Evolutionary conservation across 1,140 invertebrate species (phyloP).

Genomic region (Macrostomum lignano): DNA sequence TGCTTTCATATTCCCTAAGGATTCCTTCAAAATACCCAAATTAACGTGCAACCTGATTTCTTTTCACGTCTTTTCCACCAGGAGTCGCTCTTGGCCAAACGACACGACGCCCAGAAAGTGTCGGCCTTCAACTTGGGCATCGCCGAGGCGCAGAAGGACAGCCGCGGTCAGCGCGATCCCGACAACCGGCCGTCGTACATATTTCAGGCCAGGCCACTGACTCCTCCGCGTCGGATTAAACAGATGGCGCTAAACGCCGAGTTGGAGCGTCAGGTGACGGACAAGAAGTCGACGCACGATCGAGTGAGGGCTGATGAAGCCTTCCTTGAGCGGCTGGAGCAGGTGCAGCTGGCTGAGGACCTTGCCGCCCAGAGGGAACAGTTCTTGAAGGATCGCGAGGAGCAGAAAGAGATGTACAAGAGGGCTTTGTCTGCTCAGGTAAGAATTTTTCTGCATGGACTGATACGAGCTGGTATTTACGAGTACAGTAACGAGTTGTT

Average conservation of each 20-base stretch:
- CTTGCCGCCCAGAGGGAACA: slow-evolving; percentile 23
- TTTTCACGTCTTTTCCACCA: slow-evolving; percentile 9
- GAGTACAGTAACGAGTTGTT: too few species aligned
- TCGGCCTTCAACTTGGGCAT: slow-evolving; percentile 26
- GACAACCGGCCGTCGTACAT: slow-evolving; percentile 22
- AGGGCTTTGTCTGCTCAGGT: slow-evolving; percentile 22
- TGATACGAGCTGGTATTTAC: slow-evolving; percentile 3
- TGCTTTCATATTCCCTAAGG: too few species aligned
- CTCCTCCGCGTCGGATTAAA: slow-evolving; percentile 17
- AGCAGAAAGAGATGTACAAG: slow-evolving; percentile 18
- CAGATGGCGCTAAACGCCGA: slow-evolving; percentile 13
- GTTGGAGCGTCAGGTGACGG: slow-evolving; percentile 12
- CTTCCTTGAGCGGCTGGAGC: slow-evolving; percentile 23
- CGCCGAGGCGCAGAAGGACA: slow-evolving; percentile 16
- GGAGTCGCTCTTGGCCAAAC: slow-evolving; percentile 14
- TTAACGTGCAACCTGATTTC: too few species aligned
- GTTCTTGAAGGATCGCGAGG: slow-evolving; percentile 15
- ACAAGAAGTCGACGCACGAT: slow-evolving; percentile 11
- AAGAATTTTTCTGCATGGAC: background rate
- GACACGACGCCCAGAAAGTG: slow-evolving; percentile 21
- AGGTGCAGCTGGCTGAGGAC: slow-evolving; percentile 25
- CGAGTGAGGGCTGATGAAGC: slow-evolving; percentile 18
- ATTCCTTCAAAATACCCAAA: too few species aligned
- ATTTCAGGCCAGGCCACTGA: slow-evolving; percentile 21
- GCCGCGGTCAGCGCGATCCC: slow-evolving; percentile 14